Evolutionary conservation across 2,797 vertebrate genomes (phyloP).

Genomic region (Poeciliopsis turneri): DNA sequence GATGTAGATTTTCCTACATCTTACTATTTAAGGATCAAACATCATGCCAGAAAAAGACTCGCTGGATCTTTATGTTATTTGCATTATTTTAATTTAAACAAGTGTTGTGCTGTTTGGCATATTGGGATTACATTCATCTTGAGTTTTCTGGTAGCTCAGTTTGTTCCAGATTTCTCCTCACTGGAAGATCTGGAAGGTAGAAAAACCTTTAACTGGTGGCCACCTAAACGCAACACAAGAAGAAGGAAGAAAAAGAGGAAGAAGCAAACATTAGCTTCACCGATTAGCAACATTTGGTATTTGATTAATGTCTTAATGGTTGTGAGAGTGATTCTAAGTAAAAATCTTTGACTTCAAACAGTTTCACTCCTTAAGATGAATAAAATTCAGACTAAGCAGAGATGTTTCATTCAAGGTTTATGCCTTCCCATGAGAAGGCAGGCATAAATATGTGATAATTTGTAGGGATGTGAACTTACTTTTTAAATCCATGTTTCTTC

Average conservation of each 20-base stretch:
- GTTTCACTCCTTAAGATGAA: not conserved
- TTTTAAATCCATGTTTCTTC: conserved; percentile 14
- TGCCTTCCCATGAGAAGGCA: not conserved
- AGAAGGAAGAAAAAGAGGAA: not conserved
- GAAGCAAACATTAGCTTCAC: not conserved
- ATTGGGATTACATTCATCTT: too few species aligned
- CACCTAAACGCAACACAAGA: not conserved
- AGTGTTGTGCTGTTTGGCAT: too few species aligned
- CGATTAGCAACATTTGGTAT: not conserved
- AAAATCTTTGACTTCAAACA: not conserved
- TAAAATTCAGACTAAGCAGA: not conserved
- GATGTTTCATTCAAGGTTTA: not conserved
- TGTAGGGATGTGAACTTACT: conserved; percentile 41
- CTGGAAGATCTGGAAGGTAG: not conserved
- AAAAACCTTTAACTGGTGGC: not conserved
- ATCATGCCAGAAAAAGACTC: not conserved
- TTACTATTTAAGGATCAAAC: not conserved
- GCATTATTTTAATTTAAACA: too few species aligned
- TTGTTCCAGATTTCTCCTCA: too few species aligned
- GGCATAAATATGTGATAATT: not conserved
- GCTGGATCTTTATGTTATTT: too few species aligned
- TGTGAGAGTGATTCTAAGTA: not conserved
- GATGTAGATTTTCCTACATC: too few species aligned
- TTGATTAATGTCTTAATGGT: not conserved
- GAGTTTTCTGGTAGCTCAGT: too few species aligned